A percentile compares a stretch with the other conserved stretches of the same genome.
These are phyloP conservation scores for Hypotaenidia philippensis DNA, from an alignment of 2,797 vertebrate genomes.

Conservation along the genomic window DNA sequence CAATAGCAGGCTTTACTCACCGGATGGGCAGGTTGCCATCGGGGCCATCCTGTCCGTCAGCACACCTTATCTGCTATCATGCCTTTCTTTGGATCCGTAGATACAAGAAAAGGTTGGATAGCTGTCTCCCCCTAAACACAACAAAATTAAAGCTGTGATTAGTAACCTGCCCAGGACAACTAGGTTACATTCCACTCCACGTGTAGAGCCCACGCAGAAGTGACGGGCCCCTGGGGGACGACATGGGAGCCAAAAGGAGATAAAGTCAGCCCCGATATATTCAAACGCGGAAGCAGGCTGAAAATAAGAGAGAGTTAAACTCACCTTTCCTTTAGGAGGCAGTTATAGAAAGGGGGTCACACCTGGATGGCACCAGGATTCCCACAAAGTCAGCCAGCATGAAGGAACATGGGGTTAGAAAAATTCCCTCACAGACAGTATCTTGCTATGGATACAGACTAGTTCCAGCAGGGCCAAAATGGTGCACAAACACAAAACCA, in stretches of 20 bases:
- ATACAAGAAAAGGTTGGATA: slow-evolving; percentile 74
- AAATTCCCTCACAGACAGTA: background rate
- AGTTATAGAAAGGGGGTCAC: background rate
- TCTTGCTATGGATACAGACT: background rate
- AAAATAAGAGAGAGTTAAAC: background rate
- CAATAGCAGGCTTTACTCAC: slow-evolving; percentile 75
- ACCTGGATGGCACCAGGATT: background rate
- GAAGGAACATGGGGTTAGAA: background rate
- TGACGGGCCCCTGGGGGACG: slow-evolving; percentile 31
- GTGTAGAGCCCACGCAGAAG: background rate
- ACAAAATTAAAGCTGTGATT: slow-evolving; percentile 81
- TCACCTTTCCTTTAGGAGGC: background rate
- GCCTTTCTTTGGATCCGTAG: slow-evolving; percentile 77
- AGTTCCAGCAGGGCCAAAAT: background rate
- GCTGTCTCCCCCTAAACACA: slow-evolving; percentile 81
- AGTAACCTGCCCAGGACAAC: slow-evolving; percentile 65
- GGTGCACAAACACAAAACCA: background rate
- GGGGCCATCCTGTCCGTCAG: slow-evolving; percentile 73
- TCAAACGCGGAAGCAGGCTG: slow-evolving; percentile 33
- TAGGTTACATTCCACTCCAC: slow-evolving; percentile 46
- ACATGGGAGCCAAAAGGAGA: slow-evolving; percentile 20
- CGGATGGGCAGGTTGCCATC: slow-evolving; percentile 79
- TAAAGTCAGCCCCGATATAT: background rate
- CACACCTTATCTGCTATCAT: slow-evolving; percentile 75
- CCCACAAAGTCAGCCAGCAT: background rate